Base-by-base conservation (phyloP, 1,140 invertebrate species). In the Drosophila ambigua region DNA sequence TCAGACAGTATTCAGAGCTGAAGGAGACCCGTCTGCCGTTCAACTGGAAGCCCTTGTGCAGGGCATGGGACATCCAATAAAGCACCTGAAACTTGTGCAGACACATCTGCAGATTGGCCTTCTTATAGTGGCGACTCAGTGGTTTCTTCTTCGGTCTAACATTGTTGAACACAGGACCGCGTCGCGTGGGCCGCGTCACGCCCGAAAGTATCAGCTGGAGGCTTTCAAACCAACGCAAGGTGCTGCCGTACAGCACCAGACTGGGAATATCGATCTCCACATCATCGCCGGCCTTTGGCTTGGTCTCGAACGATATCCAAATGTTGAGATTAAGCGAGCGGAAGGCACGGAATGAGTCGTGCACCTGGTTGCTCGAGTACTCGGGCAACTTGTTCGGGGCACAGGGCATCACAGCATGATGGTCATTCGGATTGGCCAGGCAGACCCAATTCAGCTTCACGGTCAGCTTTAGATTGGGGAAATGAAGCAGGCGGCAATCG, bases 61-160 rank as follows among this genome's bases (percentile, higher is more conserved):
- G 97, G 0, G 98, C 97, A 89, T 98, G 99, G 0, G 98, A 99
- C 95, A 99, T 98, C 98, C 98, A 99, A 93, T 99, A 99, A 84
- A 96, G 97, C 9, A 99, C 96, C 92, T 98, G 96, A 79, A 99
- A 97, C 67, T 96, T 95, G 88, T 98, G 98, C 43, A 99, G 93
- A 1, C 95, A 96, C 35, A 99, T 93, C 1, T 96, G 96, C 0
- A 99, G 92, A 80, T 97, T 95, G 46, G 98, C 94, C 76, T 96
- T 97, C 59, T 96, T 95, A 84, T 99, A 99, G 92, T 99, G 98
- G 8, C 98, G 93, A 67, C 97, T 98, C 0, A 99, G 94, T 72
- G 98, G 97, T 62, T 96, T 95, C 91, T 98, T 99, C 26, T 96
- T 94, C 2, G 96, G 96, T 11, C 96, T 93, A 13, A 95, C 94